These are phyloP conservation scores for Drosophila multiciliata DNA, from an alignment of 2,888 invertebrate species.

Conservation along the genomic window DNA sequence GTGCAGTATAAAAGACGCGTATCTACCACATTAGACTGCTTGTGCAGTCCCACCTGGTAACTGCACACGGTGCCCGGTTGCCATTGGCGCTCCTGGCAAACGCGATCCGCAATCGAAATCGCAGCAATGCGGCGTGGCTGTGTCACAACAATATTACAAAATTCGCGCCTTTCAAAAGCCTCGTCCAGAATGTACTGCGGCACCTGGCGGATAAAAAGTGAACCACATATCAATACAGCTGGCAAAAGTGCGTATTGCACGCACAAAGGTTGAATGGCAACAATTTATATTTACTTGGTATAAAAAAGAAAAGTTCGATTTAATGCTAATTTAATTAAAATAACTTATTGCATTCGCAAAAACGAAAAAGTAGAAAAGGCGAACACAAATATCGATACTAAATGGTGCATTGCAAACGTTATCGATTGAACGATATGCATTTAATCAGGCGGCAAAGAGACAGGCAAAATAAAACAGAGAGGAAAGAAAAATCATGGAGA, in stretches of 20 bases:
- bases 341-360: not conserved
- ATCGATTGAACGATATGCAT: not conserved
- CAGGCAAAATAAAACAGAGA: not conserved
- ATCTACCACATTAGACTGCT: constrained; percentile 58
- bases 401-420: not conserved
- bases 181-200: constrained; percentile 97
- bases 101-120: constrained; percentile 93
- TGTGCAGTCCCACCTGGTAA: constrained; percentile 89
- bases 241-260: not conserved
- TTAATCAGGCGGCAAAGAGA: not conserved
- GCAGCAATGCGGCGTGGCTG: constrained; percentile 98
- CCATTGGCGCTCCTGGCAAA: constrained; percentile 94
- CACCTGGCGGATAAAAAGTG: constrained; percentile 85
- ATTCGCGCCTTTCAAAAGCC: constrained; percentile 87
- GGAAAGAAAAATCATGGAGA: constrained; percentile 41
- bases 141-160: constrained; percentile 95
- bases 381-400: not conserved
- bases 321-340: not conserved
- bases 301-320: not conserved
- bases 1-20: constrained; percentile 94
- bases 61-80: constrained; percentile 93
- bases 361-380: not conserved
- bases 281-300: not conserved
- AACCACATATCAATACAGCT: not conserved
- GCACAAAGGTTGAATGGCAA: not conserved